Percentiles rank a stretch among this genome's conserved stretches.
These are phyloP conservation scores for Patella depressa DNA, from an alignment of 2,888 invertebrate genomes.

Conservation along the genomic window DNA sequence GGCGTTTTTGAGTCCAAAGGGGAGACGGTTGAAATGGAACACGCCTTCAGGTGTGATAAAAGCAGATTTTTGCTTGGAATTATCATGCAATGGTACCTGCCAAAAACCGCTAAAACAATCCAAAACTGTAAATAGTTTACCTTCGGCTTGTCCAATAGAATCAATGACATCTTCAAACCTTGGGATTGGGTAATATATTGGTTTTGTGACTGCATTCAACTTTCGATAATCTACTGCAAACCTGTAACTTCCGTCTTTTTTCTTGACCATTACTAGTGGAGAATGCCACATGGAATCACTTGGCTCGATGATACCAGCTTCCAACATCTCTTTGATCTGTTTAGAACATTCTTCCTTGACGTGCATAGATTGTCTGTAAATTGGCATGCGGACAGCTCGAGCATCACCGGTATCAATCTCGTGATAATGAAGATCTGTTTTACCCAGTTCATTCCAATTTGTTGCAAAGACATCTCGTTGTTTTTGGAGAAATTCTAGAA, in stretches of 20 bases:
- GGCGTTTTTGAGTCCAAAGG: conserved; percentile 43
- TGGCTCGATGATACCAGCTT: conserved; percentile 21
- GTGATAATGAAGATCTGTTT: conserved; percentile 34
- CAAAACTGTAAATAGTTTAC: conserved; percentile 27
- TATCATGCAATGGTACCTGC: conserved; percentile 31
- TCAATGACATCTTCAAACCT: conserved; percentile 37
- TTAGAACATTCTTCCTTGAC: conserved; percentile 19
- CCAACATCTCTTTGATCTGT: conserved; percentile 36
- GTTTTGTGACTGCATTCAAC: conserved; percentile 33
- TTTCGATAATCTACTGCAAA: conserved; percentile 40
- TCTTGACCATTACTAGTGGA: conserved; percentile 38
- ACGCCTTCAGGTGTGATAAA: conserved; percentile 34
- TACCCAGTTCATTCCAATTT: conserved; percentile 31
- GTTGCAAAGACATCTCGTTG: conserved; percentile 25
- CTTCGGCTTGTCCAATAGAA: conserved; percentile 29
- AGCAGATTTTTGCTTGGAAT: conserved; percentile 33
- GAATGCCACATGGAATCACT: conserved; percentile 29
- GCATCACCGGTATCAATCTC: conserved; percentile 38
- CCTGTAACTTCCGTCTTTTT: conserved; percentile 33
- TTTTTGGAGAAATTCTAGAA: neutral
- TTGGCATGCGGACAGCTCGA: conserved; percentile 26
- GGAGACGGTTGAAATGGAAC: conserved; percentile 36
- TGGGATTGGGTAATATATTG: conserved; percentile 34
- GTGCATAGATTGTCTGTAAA: conserved; percentile 30
- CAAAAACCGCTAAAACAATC: conserved; percentile 36